phyloP scores from a whole-genome alignment of 2,888 invertebrate species.

The Sarcophaga caerulescens region DNA sequence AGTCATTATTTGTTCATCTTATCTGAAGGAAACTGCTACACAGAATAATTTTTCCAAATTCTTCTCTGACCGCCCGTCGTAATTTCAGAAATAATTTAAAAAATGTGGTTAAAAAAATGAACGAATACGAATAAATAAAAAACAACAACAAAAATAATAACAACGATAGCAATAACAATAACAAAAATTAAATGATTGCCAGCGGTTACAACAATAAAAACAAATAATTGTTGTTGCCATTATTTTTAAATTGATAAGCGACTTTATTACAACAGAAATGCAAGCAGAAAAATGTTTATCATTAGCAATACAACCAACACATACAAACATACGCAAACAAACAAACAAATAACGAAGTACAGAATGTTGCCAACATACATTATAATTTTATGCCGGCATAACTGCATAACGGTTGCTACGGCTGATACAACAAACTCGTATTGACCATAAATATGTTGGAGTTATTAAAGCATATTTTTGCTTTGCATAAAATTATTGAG shows the following conservation, averaged over 20 bases:
- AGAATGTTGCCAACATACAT: not conserved
- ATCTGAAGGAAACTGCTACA: no score
- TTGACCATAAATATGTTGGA: constrained; percentile 54
- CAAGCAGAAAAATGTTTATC: constrained; percentile 61
- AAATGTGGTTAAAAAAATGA: constrained; percentile 25
- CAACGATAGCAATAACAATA: constrained; percentile 31
- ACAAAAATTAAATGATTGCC: constrained; percentile 52
- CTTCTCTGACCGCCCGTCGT: no score
- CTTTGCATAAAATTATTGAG: not conserved
- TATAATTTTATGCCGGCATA: not conserved
- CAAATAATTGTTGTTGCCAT: constrained; percentile 42
- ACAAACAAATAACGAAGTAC: not conserved
- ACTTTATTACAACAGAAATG: constrained; percentile 62
- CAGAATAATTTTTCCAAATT: no score
- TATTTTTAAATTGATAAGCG: constrained; percentile 64
- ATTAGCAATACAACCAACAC: constrained; percentile 44
- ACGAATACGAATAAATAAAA: not conserved
- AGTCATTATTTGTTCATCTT: no score
- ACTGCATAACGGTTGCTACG: not conserved
- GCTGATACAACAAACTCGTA: not conserved
- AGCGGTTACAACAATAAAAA: constrained; percentile 49
- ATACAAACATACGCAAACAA: not conserved
- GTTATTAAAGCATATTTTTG: constrained; percentile 47
- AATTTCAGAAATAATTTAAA: no score
- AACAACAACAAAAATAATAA: constrained; percentile 31